A percentile compares a stretch with the other conserved stretches of the same genome.
Evolutionary conservation across 2,888 invertebrate genomes (phyloP).

Genomic region (Sinodicranocentrus sp.): DNA sequence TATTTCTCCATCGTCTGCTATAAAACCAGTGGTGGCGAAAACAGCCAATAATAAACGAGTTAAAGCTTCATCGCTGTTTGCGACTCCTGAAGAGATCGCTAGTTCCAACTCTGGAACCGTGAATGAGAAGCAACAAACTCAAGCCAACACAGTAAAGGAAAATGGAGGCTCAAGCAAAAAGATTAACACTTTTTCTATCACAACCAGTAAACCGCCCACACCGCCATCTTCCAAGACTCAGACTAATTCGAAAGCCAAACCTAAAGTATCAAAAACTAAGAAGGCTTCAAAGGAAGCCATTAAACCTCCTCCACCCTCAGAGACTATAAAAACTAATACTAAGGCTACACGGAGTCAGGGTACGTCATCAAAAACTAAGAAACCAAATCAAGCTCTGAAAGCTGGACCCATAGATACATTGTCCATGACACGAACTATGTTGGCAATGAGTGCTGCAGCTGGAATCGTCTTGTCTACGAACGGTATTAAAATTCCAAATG

Average conservation of each 20-base stretch:
- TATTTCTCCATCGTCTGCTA: conserved; percentile 7
- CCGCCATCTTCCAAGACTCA: too few species aligned
- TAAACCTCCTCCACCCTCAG: too few species aligned
- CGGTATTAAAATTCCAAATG: conserved; percentile 4
- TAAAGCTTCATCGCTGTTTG: not conserved
- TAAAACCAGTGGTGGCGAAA: not conserved
- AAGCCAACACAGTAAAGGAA: too few species aligned
- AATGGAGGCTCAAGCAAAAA: too few species aligned
- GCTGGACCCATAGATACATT: conserved; percentile 36
- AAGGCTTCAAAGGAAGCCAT: not conserved
- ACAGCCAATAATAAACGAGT: not conserved
- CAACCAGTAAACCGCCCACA: too few species aligned
- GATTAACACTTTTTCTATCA: too few species aligned
- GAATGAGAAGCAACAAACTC: not conserved
- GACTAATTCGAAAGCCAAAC: too few species aligned
- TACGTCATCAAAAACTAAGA: not conserved
- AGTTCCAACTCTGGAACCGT: too few species aligned
- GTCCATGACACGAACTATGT: conserved; percentile 69
- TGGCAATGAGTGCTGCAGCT: conserved; percentile 74
- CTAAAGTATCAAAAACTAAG: not conserved
- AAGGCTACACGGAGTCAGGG: too few species aligned
- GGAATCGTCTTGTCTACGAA: conserved; percentile 66
- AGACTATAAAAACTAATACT: too few species aligned
- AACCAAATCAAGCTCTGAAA: conserved; percentile 20
- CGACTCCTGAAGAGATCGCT: too few species aligned